A percentile compares a stretch with the other conserved stretches of the same genome.
Evolutionary conservation across 2,113 vertebrate species (phyloP).

Genomic region (mouse (Mus musculus)): GRCm39 chrX:129692501-129693000

Average conservation of each 20-base stretch:
- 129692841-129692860: not conserved
- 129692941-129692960: not conserved
- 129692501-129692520: too few relatives aligned
- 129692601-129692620: not conserved
- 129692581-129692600: not conserved
- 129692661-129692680: not conserved
- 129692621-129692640: not conserved
- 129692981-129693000: not conserved
- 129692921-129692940: not conserved
- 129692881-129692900: not conserved
- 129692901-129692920: not conserved
- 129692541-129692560: not conserved
- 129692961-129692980: not conserved
- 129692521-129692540: not conserved
- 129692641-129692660: not conserved
- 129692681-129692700: not conserved
- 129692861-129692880: not conserved
- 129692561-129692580: not conserved
- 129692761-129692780: not conserved
- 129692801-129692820: not conserved
- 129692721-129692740: not conserved
- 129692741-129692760: not conserved
- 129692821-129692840: not conserved
- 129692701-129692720: not conserved
- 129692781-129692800: not conserved